phyloP scores from a whole-genome alignment of 2,888 invertebrate genomes.

The Microchrysa polita region DNA sequence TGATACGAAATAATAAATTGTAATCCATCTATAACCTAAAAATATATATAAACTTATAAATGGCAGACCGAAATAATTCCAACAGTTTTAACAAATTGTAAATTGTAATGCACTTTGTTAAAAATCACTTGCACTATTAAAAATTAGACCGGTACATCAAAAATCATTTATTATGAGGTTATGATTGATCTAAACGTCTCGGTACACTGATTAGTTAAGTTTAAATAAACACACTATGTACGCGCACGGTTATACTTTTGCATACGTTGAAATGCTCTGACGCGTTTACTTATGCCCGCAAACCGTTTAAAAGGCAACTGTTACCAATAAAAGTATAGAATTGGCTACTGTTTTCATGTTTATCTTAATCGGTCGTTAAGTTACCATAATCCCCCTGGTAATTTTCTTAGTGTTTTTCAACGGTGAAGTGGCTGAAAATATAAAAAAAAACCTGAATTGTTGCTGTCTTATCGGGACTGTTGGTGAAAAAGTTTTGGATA shows the following conservation, averaged over 20 bases:
- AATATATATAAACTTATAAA: too few relatives aligned
- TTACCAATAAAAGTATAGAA: not conserved
- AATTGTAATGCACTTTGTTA: too few relatives aligned
- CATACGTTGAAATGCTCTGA: not conserved
- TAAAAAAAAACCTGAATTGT: not conserved
- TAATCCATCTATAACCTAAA: too few relatives aligned
- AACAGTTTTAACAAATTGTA: too few relatives aligned
- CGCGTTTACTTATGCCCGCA: not conserved
- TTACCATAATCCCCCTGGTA: constrained; percentile 18
- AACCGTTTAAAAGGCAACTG: constrained; percentile 14
- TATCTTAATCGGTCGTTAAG: constrained; percentile 43
- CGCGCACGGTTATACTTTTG: not conserved
- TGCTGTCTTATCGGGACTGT: not conserved
- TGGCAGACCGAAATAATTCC: too few relatives aligned
- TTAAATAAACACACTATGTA: constrained; percentile 1
- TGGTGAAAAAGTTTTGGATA: not conserved
- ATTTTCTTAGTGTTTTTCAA: constrained; percentile 6
- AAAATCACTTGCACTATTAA: too few relatives aligned
- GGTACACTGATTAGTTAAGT: not conserved
- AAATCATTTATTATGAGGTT: too few relatives aligned
- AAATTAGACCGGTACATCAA: too few relatives aligned
- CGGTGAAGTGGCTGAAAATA: not conserved
- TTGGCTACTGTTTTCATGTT: constrained; percentile 17
- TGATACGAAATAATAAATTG: too few relatives aligned
- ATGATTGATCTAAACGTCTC: not conserved